phyloP scores from a whole-genome alignment of 2,113 vertebrate species.

The Nibea albiflora region DNA sequence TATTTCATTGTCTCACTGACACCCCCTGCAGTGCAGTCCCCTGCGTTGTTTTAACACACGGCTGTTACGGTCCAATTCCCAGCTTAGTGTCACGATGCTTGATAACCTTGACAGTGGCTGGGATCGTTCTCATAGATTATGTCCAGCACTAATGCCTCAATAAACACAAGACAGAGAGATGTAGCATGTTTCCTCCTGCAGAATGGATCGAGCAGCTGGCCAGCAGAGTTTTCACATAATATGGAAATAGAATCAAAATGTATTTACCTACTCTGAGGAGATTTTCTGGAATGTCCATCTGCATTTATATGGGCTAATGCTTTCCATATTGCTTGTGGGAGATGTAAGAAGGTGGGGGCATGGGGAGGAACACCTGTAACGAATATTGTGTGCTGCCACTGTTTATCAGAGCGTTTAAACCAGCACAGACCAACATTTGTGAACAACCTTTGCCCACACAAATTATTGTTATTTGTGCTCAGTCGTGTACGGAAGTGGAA shows the following conservation, averaged over 20 bases:
- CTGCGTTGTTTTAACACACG: not conserved
- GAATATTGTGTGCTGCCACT: conserved; percentile 9
- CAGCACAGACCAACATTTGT: not conserved
- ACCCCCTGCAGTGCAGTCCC: not conserved
- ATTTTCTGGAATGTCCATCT: conserved; percentile 36
- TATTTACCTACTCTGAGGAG: conserved; percentile 24
- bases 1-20: not conserved
- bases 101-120: not conserved
- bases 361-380: conserved; percentile 12
- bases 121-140: not conserved
- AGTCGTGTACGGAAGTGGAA: no score
- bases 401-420: not conserved
- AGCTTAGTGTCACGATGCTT: not conserved
- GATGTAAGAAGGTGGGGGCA: not conserved
- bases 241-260: conserved; percentile 31
- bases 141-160: conserved; percentile 11
- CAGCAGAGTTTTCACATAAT: conserved; percentile 17
- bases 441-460: not conserved
- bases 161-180: conserved; percentile 1
- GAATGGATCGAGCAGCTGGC: conserved; percentile 18
- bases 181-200: conserved; percentile 8
- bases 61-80: not conserved
- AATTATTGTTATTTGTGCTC: not conserved
- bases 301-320: conserved; percentile 8
- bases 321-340: conserved; percentile 23